These are phyloP conservation scores for Hirundichthys speculiger DNA, from an alignment of 2,113 vertebrate species.

Conservation along the genomic window DNA sequence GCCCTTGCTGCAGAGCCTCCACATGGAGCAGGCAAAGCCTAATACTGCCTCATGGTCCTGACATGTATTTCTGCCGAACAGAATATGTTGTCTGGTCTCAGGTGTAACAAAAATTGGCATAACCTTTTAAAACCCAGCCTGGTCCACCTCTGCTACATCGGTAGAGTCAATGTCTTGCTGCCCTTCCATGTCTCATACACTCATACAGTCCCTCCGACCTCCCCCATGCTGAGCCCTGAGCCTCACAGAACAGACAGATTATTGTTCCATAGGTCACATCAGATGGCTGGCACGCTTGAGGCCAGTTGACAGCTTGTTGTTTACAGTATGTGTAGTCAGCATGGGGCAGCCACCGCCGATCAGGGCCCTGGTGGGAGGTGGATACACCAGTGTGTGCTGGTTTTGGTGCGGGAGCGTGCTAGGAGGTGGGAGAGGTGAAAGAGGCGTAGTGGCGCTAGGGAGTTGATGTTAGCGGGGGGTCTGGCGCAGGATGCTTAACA, in stretches of 20 bases:
- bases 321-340: constrained; percentile 85
- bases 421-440: constrained; percentile 17
- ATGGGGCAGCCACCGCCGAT: constrained; percentile 77
- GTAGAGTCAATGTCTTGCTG: constrained; percentile 29
- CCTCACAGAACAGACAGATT: constrained; percentile 62
- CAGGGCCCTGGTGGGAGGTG: constrained; percentile 60
- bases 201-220: constrained; percentile 40
- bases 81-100: background rate
- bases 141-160: constrained; percentile 29
- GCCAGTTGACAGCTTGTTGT: constrained; percentile 90
- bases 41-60: background rate
- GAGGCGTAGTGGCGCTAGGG: constrained; percentile 50
- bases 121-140: constrained; percentile 22
- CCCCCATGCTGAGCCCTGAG: constrained; percentile 54
- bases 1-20: background rate
- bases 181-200: constrained; percentile 5
- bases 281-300: constrained; percentile 84
- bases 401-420: constrained; percentile 2
- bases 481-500: constrained; percentile 65
- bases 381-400: constrained; percentile 28
- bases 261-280: constrained; percentile 85
- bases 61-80: constrained; percentile 12
- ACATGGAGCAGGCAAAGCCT: background rate
- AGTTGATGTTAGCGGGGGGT: constrained; percentile 70
- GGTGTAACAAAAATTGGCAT: constrained; percentile 18